Base-by-base conservation (phyloP, 2,113 vertebrate genomes). In the Macheiramphus alcinus region DNA sequence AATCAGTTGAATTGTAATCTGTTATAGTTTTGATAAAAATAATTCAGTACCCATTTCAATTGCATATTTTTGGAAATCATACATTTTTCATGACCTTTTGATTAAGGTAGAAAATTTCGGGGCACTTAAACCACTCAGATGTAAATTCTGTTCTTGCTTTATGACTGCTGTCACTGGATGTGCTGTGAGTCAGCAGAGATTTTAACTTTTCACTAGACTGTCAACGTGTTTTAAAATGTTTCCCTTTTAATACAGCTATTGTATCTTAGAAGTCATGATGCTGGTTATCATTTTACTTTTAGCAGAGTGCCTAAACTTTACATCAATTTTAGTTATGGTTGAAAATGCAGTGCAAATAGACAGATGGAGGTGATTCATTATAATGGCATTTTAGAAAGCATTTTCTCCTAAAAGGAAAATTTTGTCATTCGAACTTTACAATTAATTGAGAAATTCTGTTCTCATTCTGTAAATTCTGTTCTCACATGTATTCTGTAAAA, bases 11-110 rank as follows among this genome's bases (percentile, higher is more conserved):
- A 79, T 79, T 68, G n/a, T 52, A 80, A 8, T 56, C 42, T 59
- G 23, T 63, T 73, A 74, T 0, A 71, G n/a, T 70, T 94, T 63
- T 68, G 23, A 59, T 91, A 88, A 86, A 95, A 94, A 63, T 59
- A 12, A 43, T 84, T 74, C 59, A 42, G 47, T 36, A 67, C 6
- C n/a, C 21, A 53, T 79, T 80, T 92, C 53, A 84, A 25, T 18
- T 48, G 27, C 11, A 4, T 71, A 9, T 72, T 80, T 96, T 83
- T 68, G n/a, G 21, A 90, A 86, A 32, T 88, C 40, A 94, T 76
- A 68, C 31, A 61, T 94, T 94, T 95, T 95, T 74, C 52, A 84
- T 81, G 19, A 88, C 43, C 63, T 94, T 90, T 88, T 94, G 27
- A 72, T 81, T 92, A 91, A 93, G 52, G 90, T 3, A 59, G 36